Evolutionary conservation across 1,140 invertebrate genomes (phyloP), one percentile per base, ranked within the genome.

Genomic region (Formica exsecta): DNA sequence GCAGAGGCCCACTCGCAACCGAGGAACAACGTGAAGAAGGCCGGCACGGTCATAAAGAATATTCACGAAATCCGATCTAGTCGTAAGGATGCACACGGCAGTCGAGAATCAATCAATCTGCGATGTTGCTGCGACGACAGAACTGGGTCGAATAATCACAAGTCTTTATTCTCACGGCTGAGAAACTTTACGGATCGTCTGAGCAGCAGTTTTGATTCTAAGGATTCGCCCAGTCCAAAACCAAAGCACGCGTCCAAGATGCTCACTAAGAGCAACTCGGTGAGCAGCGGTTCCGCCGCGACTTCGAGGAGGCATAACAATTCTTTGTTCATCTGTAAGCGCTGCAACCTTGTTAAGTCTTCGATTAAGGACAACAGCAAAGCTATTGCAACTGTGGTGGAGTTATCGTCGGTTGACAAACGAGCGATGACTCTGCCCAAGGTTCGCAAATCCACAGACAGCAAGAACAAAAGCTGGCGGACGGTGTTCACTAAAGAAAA

Each of bases 401-500:
- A 93, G 5, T 16, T 92, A 3, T 81, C 88, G 0, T 59, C 88
- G 7, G 80, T 89, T 44, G 94, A 95, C 7, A 94, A 94, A 51
- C 89, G 91, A 0, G 94, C 94, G 1, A 95, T 94, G 93, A 95
- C 94, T 0, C 36, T 95, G 75, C 94, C 94, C 6, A 95, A 95
- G 62, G 86, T 91, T 1, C 90, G 88, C 22, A 93, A 94, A 57
- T 92, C 92, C 0, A 92, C 95, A 9, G 94, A 94, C 13, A 91
- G 87, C 16, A 93, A 93, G 76, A 93, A 93, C 76, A 95, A 93
- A 19, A 93, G 93, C 38, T 95, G 95, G 95, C 73, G 92, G 22
- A 94, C 92, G 48, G 94, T 95, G 1, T 95, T 95, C 36, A 92
- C 92, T 2, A 95, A 95, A 57, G 95, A 95, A 29, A 95, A 94